Percentiles rank a stretch among this genome's conserved stretches.
Evolutionary conservation across 2,113 vertebrate genomes (phyloP).

Genomic region (Nothocercus julius): DNA sequence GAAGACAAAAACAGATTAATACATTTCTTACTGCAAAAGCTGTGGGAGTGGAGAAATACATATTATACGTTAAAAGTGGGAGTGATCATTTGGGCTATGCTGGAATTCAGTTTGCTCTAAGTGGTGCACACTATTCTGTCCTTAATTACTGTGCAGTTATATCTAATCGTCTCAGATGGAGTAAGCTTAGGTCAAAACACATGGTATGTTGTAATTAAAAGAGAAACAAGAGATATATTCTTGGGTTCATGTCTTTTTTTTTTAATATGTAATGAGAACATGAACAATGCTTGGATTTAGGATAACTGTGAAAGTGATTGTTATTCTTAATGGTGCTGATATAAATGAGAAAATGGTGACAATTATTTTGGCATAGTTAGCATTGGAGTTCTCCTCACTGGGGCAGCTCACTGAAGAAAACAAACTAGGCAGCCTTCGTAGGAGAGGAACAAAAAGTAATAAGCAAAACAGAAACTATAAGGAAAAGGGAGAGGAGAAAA

Average conservation of each 20-base stretch:
- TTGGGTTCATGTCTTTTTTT: not conserved
- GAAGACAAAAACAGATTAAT: not conserved
- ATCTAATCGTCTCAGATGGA: not conserved
- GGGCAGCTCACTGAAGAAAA: not conserved
- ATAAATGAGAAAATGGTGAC: not conserved
- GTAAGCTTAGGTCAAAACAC: not conserved
- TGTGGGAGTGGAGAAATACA: not conserved
- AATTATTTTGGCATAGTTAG: not conserved
- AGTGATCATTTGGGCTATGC: not conserved
- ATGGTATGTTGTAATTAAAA: not conserved
- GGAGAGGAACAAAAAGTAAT: not conserved
- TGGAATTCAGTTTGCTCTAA: slow-evolving; percentile 17
- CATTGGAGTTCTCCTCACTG: not conserved
- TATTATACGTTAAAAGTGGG: not conserved
- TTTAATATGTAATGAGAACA: not conserved
- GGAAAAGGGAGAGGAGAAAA: not conserved
- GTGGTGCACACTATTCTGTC: not conserved
- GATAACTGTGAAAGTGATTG: not conserved
- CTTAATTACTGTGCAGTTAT: slow-evolving; percentile 18
- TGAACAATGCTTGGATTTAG: not conserved
- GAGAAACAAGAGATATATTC: not conserved
- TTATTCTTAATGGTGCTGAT: not conserved
- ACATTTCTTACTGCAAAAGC: not conserved
- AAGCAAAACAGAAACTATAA: not conserved
- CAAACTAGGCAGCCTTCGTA: not conserved